Percentiles rank a stretch among this genome's conserved stretches.
phyloP scores from a whole-genome alignment of 2,888 invertebrate genomes.

The Bellardia bayeri region DNA sequence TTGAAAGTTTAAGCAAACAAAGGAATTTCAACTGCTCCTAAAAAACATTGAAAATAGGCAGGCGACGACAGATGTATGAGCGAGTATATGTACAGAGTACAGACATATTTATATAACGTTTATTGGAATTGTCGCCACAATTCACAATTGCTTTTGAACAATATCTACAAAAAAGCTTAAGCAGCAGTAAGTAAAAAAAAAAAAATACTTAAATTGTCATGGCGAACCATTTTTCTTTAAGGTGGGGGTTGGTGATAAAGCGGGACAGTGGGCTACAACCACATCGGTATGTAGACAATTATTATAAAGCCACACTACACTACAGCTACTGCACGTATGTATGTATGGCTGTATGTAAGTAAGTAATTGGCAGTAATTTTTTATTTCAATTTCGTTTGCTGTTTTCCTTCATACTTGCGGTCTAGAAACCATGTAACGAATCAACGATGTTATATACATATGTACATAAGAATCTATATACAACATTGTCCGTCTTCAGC shows the following conservation, averaged over 20 bases:
- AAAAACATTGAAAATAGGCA: conserved; percentile 23
- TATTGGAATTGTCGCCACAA: conserved; percentile 73
- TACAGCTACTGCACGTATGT: too few species aligned
- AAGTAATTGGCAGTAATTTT: conserved; percentile 31
- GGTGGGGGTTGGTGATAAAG: background rate
- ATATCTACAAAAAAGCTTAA: conserved; percentile 16
- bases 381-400: background rate
- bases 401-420: conserved; percentile 1
- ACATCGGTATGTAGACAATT: background rate
- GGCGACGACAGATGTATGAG: too few species aligned
- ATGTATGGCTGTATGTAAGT: background rate
- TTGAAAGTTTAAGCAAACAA: conserved; percentile 73
- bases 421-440: conserved; percentile 26
- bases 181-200: conserved; percentile 12
- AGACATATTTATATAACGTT: conserved; percentile 60
- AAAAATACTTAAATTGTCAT: conserved; percentile 62
- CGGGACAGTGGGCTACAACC: conserved; percentile 3
- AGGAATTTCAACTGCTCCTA: conserved; percentile 57
- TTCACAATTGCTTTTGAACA: conserved; percentile 65
- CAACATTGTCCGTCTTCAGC: conserved; percentile 37
- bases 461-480: conserved; percentile 9
- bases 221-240: background rate
- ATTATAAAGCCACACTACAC: background rate
- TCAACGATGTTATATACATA: conserved; percentile 48
- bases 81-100: background rate